Evolutionary conservation across 2,888 invertebrate genomes (phyloP), one percentile per base, ranked within the genome.

Genomic region (Dromius quadrimaculatus): DNA sequence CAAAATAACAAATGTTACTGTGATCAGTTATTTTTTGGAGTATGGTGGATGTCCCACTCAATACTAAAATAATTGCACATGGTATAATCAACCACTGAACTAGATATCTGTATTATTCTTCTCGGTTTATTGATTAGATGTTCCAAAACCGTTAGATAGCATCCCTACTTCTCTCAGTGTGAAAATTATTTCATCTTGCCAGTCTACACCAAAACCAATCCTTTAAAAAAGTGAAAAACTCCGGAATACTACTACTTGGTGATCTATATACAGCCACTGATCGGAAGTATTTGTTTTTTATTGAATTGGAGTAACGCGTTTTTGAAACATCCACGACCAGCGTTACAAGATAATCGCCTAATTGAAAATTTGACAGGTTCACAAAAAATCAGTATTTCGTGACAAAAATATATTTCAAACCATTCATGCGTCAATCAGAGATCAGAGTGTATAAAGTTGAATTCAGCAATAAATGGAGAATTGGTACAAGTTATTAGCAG

Each of bases 21-120:
- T 45, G 45, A 15, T 45, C 45, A 17, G 45, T 45, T 6, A 45
- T n/a, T 50, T 50, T 50, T 50, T 5, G 50, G 50, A 5, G 50
- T 23, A n/a, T 22, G 8, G 5, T 9, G 3, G 20, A 50, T 22
- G 9, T 50, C 9, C 19, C 50, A 50, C 4, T 8, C 1, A 8
- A 50, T 22, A 50, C 50, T 50, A 22, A 20, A 50, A 50, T 50
- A 19, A 50, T 50, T 50, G 2, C 20, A 50, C 2, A 50, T 50
- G 1, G 9, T n/a, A 50, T 22, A 50, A 5, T 50, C 50, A n/a
- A 50, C 20, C 11, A 50, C 3, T 6, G 50, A 13, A 6, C 22
- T 3, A 2, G 50, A 50, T n/a, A 9, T 20, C 3, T 20, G 3
- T 20, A 22, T 50, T 3, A 50, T 23, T 13, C 50, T 19, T 11